Evolutionary conservation across 2,888 invertebrate species (phyloP).

Genomic region (Agrochola macilenta): DNA sequence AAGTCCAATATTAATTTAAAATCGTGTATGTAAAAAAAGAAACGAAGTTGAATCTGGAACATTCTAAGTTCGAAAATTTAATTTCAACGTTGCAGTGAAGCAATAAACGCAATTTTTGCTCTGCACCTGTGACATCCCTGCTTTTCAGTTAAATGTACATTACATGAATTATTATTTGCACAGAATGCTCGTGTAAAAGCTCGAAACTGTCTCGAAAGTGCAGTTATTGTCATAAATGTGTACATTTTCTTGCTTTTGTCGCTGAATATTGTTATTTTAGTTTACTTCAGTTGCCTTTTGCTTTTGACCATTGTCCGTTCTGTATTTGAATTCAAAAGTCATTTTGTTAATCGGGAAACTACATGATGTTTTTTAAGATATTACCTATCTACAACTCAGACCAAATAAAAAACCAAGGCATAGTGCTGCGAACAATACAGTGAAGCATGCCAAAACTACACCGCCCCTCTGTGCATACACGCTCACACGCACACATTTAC

Average conservation of each 20-base stretch:
- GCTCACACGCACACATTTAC: too few species aligned
- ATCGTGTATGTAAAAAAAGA: neutral
- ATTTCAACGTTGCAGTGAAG: slow-evolving; percentile 15
- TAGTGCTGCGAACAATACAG: too few species aligned
- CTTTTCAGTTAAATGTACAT: slow-evolving; percentile 27
- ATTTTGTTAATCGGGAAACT: neutral
- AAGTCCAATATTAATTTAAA: neutral
- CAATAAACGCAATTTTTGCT: slow-evolving; percentile 47
- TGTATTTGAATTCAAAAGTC: neutral
- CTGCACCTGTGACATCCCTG: slow-evolving; percentile 41
- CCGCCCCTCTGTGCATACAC: too few species aligned
- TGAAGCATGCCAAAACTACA: too few species aligned
- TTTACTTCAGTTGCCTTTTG: neutral
- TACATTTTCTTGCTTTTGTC: slow-evolving; percentile 15
- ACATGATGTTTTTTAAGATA: neutral
- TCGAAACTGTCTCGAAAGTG: slow-evolving; percentile 13
- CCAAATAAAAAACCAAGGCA: too few species aligned
- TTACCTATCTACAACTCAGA: too few species aligned
- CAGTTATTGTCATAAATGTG: slow-evolving; percentile 5
- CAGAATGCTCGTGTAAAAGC: slow-evolving; percentile 15
- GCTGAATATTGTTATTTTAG: slow-evolving; percentile 5
- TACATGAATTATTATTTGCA: slow-evolving; percentile 1
- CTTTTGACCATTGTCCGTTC: neutral
- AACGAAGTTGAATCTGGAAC: neutral
- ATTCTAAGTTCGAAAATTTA: slow-evolving; percentile 3